Evolutionary conservation across 1,140 invertebrate genomes (phyloP).

Genomic region (Achroia grisella): DNA sequence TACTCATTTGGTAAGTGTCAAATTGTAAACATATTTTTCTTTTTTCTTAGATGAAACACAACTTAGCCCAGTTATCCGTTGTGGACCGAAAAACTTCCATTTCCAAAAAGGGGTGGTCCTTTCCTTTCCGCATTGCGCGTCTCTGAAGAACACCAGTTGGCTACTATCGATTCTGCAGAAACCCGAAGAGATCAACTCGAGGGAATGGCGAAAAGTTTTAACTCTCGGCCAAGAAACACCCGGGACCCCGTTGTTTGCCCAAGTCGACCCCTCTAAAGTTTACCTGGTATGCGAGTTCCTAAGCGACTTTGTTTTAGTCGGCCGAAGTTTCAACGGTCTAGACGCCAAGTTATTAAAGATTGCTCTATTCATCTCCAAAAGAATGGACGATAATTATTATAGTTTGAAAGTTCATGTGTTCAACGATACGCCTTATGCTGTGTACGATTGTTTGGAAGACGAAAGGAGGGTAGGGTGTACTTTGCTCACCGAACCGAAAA

Average conservation of each 20-base stretch:
- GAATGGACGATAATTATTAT: slow-evolving; percentile 73
- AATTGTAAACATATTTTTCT: slow-evolving; percentile 5
- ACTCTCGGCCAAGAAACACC: slow-evolving; percentile 96
- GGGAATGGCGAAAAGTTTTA: slow-evolving; percentile 83
- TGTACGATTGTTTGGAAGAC: slow-evolving; percentile 84
- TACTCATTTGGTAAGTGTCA: too few relatives aligned
- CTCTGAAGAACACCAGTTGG: slow-evolving; percentile 83
- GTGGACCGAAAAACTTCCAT: slow-evolving; percentile 84
- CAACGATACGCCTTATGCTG: slow-evolving; percentile 91
- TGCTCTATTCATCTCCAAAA: slow-evolving; percentile 86
- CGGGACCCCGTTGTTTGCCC: slow-evolving; percentile 93
- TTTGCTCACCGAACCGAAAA: slow-evolving; percentile 90
- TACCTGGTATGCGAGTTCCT: slow-evolving; percentile 93
- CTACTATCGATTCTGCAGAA: slow-evolving; percentile 84
- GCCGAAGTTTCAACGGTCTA: slow-evolving; percentile 79
- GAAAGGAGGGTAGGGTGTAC: slow-evolving; percentile 89
- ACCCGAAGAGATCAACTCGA: slow-evolving; percentile 72
- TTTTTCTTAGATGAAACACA: slow-evolving; percentile 78
- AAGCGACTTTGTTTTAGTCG: slow-evolving; percentile 90
- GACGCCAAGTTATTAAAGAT: slow-evolving; percentile 85
- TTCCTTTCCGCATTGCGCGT: slow-evolving; percentile 92
- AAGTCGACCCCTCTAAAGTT: slow-evolving; percentile 89
- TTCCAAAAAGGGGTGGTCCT: slow-evolving; percentile 92
- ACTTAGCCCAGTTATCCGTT: slow-evolving; percentile 91
- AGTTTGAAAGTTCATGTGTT: slow-evolving; percentile 81